Evolutionary conservation across 2,797 vertebrate species (phyloP), one percentile per base, ranked within the genome.

Genomic region (Megalops cyprinoides): DNA sequence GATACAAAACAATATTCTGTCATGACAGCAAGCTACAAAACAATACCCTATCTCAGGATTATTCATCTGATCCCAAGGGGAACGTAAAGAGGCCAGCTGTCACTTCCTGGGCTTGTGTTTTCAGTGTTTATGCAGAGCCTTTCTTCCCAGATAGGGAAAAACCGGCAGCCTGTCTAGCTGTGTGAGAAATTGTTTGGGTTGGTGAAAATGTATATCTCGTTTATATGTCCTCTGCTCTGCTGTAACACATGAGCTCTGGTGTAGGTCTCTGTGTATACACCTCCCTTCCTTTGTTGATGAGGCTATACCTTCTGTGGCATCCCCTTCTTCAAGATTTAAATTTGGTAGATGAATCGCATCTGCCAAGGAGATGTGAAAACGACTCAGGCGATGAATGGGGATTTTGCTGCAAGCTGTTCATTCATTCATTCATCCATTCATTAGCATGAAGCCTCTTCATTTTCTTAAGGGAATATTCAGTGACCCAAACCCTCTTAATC

Each of bases 401-500:
- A 39, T 1, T 20, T 71, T 8, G 3, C 20, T 44, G 18, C 39
- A 9, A n/a, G 67, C 8, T 39, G 14, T 71, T 42, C n/a, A n/a
- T n/a, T n/a, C 67, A n/a, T 71, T 44, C 67, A 42, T 71, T 71
- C 37, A 44, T 44, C 67, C 67, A 44, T 1, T 20, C 20, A 44
- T 71, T 42, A 44, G 67, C 67, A 44, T 71, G 67, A 71, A 44
- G 7, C 23, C 39, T n/a, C 67, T 71, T 71, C 39, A 71, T 71
- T 71, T 71, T 71, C 67, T 71, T 71, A n/a, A 20, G 39, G 67
- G 67, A 44, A 23, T 71, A 71, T 44, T 37, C 67, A 67, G 62
- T 42, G 60, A 34, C 34, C 67, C 39, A 44, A 44, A 71, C 67
- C 5, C 67, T 44, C 23, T 71, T 71, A 44, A 71, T 42, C 7